These are phyloP conservation scores for Callithrix jacchus DNA, from an alignment of 2,113 vertebrate species.

Conservation along the genomic window DNA sequence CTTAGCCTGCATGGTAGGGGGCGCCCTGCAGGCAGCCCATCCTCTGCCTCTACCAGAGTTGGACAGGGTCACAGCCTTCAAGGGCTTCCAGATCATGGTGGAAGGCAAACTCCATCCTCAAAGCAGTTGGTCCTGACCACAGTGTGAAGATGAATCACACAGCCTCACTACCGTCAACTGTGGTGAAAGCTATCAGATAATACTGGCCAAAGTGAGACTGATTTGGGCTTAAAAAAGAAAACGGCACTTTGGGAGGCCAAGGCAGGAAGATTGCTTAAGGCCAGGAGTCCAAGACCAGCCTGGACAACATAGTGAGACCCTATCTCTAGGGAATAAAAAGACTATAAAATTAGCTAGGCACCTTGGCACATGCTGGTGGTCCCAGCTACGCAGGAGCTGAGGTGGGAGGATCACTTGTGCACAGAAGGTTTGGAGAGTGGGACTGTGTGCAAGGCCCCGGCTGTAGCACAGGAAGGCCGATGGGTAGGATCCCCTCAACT, in stretches of 20 bases:
- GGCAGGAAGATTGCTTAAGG: too few species aligned
- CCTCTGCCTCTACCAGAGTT: background rate
- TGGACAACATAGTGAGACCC: too few species aligned
- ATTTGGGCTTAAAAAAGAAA: background rate
- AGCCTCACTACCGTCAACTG: background rate
- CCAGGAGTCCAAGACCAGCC: too few species aligned
- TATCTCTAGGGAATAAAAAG: too few species aligned
- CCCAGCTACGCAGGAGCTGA: too few species aligned
- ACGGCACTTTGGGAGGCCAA: too few species aligned
- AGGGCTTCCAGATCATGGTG: background rate
- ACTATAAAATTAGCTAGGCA: too few species aligned
- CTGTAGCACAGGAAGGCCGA: background rate
- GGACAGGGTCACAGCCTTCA: background rate
- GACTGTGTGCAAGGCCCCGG: background rate
- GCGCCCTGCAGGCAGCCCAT: background rate
- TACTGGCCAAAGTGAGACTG: background rate
- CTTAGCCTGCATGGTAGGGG: background rate
- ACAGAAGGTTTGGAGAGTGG: background rate
- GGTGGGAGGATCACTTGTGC: background rate
- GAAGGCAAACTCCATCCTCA: background rate
- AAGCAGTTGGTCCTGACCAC: background rate
- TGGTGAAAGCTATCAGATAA: background rate
- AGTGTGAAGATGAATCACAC: background rate
- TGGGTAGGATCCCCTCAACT: background rate
- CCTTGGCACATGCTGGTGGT: too few species aligned